Conservation (phyloP, 2,113 vertebrate genomes). For the Smithornis capensis region DNA sequence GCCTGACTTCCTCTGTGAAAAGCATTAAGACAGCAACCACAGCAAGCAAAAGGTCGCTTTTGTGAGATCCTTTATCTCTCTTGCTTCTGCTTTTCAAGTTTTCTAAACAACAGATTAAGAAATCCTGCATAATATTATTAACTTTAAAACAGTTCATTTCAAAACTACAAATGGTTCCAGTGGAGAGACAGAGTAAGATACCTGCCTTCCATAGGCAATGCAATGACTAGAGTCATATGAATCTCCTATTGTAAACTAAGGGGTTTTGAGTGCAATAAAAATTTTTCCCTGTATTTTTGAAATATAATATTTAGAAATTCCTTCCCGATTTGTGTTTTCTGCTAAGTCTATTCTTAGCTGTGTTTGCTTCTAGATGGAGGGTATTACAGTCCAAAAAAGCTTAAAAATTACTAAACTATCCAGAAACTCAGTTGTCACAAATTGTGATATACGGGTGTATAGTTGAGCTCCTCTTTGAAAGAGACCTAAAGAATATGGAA, state of each 20-base stretch:
- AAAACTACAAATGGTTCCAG: not conserved
- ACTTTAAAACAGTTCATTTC: not conserved
- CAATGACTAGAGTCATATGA: not conserved
- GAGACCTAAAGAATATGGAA: not conserved
- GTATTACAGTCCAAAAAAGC: not conserved
- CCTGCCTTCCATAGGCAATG: not conserved
- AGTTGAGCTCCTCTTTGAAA: not conserved
- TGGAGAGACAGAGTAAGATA: not conserved
- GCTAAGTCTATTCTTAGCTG: not conserved
- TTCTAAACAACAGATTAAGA: not conserved
- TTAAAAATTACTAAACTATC: not conserved
- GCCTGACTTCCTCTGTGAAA: not conserved
- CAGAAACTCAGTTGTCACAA: not conserved
- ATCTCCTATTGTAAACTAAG: not conserved
- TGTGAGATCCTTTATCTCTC: not conserved
- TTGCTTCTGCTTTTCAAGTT: not conserved
- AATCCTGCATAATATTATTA: not conserved
- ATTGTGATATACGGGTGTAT: accelerated
- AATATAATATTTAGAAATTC: not conserved
- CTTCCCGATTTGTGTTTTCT: not conserved
- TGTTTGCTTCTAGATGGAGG: not conserved
- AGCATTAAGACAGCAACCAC: not conserved
- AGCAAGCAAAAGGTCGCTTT: not conserved
- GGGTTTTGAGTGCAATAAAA: not conserved
- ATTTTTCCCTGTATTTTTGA: not conserved